Evolutionary conservation across 2,797 vertebrate genomes (phyloP).

Genomic region (Microcaecilia unicolor): DNA sequence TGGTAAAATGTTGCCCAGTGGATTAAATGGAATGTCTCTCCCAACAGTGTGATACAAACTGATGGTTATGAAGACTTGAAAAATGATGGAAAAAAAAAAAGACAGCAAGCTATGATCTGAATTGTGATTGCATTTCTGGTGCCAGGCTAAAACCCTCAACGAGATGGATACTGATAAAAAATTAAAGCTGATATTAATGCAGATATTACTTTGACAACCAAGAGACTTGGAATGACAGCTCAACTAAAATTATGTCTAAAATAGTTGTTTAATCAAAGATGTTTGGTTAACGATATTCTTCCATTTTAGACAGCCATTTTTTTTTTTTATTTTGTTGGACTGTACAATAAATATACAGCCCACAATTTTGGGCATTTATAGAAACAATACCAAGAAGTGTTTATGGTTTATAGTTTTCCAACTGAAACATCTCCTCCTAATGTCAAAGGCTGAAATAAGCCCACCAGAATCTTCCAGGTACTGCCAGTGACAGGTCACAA

Average conservation of each 20-base stretch:
- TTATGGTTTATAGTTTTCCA: conserved; percentile 56
- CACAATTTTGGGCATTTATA: conserved; percentile 52
- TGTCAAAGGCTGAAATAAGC: conserved; percentile 42
- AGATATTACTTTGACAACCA: conserved; percentile 38
- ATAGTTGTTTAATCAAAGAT: conserved; percentile 42
- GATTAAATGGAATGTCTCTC: conserved; percentile 36
- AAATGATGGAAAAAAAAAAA: conserved; percentile 34
- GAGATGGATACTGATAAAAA: conserved; percentile 33
- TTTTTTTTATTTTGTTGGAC: conserved; percentile 43
- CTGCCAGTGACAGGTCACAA: conserved; percentile 43
- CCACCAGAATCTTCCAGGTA: conserved; percentile 35
- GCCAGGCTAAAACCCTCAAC: conserved; percentile 37
- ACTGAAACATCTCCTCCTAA: conserved; percentile 50
- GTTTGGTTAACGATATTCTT: conserved; percentile 30
- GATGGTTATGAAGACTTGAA: conserved; percentile 21
- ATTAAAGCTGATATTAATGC: conserved; percentile 40
- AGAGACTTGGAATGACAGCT: conserved; percentile 27
- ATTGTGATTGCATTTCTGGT: conserved; percentile 9
- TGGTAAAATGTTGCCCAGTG: conserved; percentile 45
- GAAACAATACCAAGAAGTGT: conserved; percentile 57
- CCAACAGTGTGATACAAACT: conserved; percentile 21
- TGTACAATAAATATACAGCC: conserved; percentile 55
- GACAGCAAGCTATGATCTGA: conserved; percentile 36
- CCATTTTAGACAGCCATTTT: conserved; percentile 39
- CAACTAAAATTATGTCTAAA: conserved; percentile 40